Evolutionary conservation across 64 coral and sea anemone genomes (phyloP).

Genomic region (Pachyseris speciosa): DNA sequence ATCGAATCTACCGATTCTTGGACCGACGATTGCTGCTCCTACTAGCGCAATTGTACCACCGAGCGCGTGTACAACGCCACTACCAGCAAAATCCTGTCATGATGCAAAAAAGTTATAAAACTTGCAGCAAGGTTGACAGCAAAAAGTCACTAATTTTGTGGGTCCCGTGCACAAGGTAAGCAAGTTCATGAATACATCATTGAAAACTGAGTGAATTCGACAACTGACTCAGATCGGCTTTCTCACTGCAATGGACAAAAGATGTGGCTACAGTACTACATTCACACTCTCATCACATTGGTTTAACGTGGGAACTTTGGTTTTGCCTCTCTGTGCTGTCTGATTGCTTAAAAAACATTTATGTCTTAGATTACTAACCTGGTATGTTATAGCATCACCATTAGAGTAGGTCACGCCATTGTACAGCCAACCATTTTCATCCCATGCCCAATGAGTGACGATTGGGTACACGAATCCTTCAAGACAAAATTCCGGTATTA

Average conservation of each 20-base stretch:
- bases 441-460: slow-evolving; percentile 94
- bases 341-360: too few relatives aligned
- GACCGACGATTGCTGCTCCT: slow-evolving; percentile 75
- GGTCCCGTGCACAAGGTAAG: too few relatives aligned
- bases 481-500: background rate
- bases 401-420: slow-evolving; percentile 22
- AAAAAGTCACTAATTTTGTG: too few relatives aligned
- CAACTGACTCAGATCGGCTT: too few relatives aligned
- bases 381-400: slow-evolving; percentile 35
- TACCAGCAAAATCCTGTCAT: slow-evolving; percentile 90
- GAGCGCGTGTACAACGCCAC: slow-evolving; percentile 87
- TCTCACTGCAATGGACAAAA: too few relatives aligned
- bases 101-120: background rate
- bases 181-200: too few relatives aligned
- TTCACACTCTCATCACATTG: too few relatives aligned
- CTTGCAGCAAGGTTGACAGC: background rate
- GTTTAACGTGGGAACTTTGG: too few relatives aligned
- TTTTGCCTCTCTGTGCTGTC: too few relatives aligned
- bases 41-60: slow-evolving; percentile 84
- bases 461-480: slow-evolving; percentile 96
- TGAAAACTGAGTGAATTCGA: too few relatives aligned
- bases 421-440: slow-evolving; percentile 70
- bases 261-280: too few relatives aligned
- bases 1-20: slow-evolving; percentile 80
- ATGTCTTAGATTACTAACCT: slow-evolving; percentile 13